Percentiles rank a stretch among this genome's conserved stretches.
phyloP scores from a whole-genome alignment of 2,888 invertebrate species.

The Venustoraphidia nigricollis region DNA sequence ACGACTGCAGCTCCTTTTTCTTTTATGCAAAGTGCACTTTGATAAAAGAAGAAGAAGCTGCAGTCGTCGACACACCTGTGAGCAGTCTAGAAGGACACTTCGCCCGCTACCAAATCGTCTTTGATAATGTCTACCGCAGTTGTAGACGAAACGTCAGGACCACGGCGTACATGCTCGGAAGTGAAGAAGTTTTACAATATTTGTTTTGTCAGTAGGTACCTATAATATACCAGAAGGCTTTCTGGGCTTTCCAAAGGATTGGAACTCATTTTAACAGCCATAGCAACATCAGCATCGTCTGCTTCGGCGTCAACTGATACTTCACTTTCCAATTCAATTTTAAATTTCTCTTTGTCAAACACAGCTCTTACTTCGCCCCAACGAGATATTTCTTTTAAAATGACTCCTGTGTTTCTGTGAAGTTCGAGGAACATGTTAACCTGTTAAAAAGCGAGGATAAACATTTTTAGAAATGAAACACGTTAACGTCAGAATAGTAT shows the following conservation, averaged over 20 bases:
- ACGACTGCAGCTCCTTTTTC: no score
- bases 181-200: no score
- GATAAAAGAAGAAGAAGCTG: no score
- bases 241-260: conserved; percentile 36
- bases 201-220: no score
- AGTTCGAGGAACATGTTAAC: conserved; percentile 38
- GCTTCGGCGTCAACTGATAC: conserved; percentile 31
- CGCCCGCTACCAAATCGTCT: no score
- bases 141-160: no score
- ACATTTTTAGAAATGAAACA: background rate
- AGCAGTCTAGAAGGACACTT: no score
- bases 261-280: conserved; percentile 24
- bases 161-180: no score
- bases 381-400: conserved; percentile 37
- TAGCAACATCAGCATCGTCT: conserved; percentile 30
- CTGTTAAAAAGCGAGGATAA: conserved; percentile 21
- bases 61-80: no score
- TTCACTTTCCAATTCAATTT: conserved; percentile 31
- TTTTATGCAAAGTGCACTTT: no score
- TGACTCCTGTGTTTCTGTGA: conserved; percentile 38
- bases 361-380: conserved; percentile 38
- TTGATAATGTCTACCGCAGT: no score
- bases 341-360: conserved; percentile 39
- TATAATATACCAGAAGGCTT: conserved; percentile 29
- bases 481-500: background rate